Evolutionary conservation across 2,797 vertebrate species (phyloP), one percentile per base, ranked within the genome.

Genomic region (Acrossocheilus wenchowensis): DNA sequence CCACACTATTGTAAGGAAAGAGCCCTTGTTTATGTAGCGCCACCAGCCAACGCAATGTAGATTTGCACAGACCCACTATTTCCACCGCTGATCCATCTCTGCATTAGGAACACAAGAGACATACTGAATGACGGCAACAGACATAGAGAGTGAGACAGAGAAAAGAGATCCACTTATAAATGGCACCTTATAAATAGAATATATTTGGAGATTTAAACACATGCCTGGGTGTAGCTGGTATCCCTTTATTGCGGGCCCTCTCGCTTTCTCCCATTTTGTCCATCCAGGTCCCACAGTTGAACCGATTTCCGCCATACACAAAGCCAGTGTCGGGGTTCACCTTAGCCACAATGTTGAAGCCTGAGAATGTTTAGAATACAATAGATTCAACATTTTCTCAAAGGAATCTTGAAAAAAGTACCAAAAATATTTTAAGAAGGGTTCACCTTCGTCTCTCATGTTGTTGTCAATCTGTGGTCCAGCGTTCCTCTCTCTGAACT

Each of bases 181-280:
- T 26, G 17, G 48, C 2, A 48, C 48, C 26, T 75, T 52, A 82
- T 23, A 75, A 52, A 81, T n/a, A 68, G 17, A 50, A 54, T 81
- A 81, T n/a, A 66, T 62, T 4, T 45, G 36, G 52, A 69, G 30
- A 36, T 78, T 60, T 71, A 2, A 73, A 57, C 6, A 15, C 71
- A 23, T 88, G 95, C 97, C 97, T 95, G 15, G 97, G 97, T 30
- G 97, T 97, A 86, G 97, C 97, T n/a, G 97, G 97, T 87, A 96
- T 94, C 81, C 97, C 97, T 92, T 88, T 97, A 92, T 97, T 98
- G 41, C 93, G 93, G 48, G 95, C 96, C 87, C n/a, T 94, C 6
- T 97, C 96, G 0, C 97, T 97, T 86, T 97, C 96, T 81, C 97
- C 97, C 97, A 98, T 98, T 93, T 98, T 98, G 93, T 98, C 97